phyloP scores from a whole-genome alignment of 2,113 vertebrate species.

The Vulpes ferrilata region DNA sequence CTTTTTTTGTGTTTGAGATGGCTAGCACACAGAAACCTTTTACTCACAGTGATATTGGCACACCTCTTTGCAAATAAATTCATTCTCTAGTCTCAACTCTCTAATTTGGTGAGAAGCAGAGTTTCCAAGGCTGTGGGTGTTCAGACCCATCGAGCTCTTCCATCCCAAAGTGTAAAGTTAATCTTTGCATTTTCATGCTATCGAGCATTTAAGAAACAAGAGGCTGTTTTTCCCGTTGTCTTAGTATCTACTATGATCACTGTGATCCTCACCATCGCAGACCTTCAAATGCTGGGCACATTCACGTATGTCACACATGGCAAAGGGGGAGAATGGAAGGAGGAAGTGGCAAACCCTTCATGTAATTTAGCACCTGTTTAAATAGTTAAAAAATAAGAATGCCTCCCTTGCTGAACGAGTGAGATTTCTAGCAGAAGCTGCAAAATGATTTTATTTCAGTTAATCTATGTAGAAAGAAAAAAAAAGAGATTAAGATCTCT shows the following conservation, averaged over 20 bases:
- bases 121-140: neutral
- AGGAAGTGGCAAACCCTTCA: neutral
- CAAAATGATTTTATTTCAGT: neutral
- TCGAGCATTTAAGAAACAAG: neutral
- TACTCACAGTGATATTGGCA: neutral
- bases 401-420: neutral
- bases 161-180: neutral
- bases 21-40: neutral
- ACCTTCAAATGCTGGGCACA: neutral
- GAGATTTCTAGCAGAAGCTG: neutral
- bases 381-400: neutral
- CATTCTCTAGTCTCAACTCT: neutral
- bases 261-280: neutral
- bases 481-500: neutral
- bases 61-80: neutral
- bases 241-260: fast-evolving
- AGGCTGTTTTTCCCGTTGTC: neutral
- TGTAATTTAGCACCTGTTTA: neutral
- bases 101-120: neutral
- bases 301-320: fast-evolving
- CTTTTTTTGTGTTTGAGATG: neutral
- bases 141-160: neutral
- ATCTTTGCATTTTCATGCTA: neutral
- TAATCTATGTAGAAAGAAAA: neutral
- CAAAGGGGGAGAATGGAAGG: neutral